Conservation (phyloP, 2,113 vertebrate genomes). For the Rhynchomys soricoides region DNA sequence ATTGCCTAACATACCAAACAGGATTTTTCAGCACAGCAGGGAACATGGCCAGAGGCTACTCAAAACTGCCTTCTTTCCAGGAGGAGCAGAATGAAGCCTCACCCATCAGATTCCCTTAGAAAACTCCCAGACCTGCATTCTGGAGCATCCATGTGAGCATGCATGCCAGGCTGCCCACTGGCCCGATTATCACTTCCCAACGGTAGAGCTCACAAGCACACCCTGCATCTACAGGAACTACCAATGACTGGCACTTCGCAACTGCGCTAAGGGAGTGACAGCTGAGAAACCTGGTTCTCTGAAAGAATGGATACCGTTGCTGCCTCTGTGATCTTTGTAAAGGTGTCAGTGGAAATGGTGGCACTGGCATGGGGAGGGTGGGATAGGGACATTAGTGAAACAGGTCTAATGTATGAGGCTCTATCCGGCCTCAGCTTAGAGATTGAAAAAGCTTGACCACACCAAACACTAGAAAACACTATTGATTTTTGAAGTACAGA, state of each 20-base stretch:
- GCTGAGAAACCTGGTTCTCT: neutral
- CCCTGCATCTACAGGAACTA: neutral
- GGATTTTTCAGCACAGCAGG: neutral
- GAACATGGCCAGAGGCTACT: neutral
- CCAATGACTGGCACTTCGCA: neutral
- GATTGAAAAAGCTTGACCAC: neutral
- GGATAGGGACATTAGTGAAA: neutral
- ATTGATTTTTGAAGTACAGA: neutral
- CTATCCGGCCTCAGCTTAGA: neutral
- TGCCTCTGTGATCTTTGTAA: neutral
- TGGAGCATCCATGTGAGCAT: neutral
- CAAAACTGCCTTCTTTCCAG: neutral
- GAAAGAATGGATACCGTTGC: neutral
- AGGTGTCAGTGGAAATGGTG: neutral
- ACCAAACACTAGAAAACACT: neutral
- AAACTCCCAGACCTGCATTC: neutral
- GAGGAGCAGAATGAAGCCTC: neutral
- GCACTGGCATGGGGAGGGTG: rapidly evolving
- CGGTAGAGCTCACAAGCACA: neutral
- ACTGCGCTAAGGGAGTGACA: neutral
- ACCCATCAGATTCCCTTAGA: neutral
- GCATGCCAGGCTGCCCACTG: neutral
- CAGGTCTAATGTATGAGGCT: neutral
- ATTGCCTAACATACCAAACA: neutral
- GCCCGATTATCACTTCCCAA: neutral